A percentile compares a stretch with the other conserved stretches of the same genome.
These are phyloP conservation scores for Cryptomyrus ogoouensis DNA, from an alignment of 2,113 vertebrate species.

Conservation along the genomic window DNA sequence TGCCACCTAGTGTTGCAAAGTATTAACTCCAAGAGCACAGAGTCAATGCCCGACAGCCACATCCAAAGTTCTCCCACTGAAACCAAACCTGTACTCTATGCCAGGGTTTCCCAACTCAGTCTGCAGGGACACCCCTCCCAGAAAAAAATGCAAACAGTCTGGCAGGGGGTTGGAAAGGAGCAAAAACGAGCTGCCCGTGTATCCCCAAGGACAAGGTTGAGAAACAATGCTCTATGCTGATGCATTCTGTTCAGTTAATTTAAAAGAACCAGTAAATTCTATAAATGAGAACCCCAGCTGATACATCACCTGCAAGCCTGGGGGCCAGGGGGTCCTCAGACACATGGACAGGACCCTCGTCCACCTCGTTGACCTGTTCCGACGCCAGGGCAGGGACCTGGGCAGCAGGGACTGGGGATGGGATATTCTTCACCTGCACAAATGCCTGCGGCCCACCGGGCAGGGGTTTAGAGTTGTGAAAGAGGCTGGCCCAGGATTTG, in stretches of 20 bases:
- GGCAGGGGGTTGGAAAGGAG: background rate
- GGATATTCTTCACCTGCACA: slow-evolving; percentile 82
- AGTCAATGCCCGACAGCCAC: background rate
- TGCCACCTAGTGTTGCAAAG: slow-evolving; percentile 46
- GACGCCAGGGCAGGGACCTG: slow-evolving; percentile 72
- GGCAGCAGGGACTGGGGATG: slow-evolving; percentile 58
- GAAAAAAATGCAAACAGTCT: background rate
- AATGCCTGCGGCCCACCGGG: slow-evolving; percentile 79
- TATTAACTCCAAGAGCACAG: background rate
- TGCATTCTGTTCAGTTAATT: background rate
- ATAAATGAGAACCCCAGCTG: background rate
- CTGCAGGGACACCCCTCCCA: background rate
- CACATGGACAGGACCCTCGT: slow-evolving; percentile 84
- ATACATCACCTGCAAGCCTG: slow-evolving; percentile 92
- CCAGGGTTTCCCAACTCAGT: background rate
- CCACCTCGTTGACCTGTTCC: slow-evolving; percentile 79
- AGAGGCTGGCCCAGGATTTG: slow-evolving; percentile 98
- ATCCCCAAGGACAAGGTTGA: background rate
- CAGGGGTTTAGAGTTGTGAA: slow-evolving; percentile 91
- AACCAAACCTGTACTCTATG: background rate
- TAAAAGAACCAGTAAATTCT: background rate
- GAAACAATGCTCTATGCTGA: background rate
- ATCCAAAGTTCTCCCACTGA: background rate
- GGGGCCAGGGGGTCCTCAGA: slow-evolving; percentile 95
- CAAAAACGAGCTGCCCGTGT: background rate